phyloP scores from a whole-genome alignment of 2,113 vertebrate species.

The Oreochromis tanganicae region DNA sequence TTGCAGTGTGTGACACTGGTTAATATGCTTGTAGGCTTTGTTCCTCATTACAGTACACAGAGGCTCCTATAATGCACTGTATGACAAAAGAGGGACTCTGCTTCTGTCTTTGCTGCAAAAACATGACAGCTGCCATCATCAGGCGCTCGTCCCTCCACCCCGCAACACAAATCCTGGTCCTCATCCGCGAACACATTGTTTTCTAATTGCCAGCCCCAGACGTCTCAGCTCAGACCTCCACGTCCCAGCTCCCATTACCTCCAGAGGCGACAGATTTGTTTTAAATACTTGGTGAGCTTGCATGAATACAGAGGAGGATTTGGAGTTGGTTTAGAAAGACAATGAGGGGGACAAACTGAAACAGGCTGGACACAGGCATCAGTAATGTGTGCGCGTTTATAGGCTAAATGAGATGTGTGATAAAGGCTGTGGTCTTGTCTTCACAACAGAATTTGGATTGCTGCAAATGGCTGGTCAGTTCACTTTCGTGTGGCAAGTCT shows the following conservation, averaged over 20 bases:
- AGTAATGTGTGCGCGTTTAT: not conserved
- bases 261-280: slow-evolving; percentile 48
- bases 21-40: slow-evolving; percentile 54
- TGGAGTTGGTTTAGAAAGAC: not conserved
- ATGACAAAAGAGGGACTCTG: slow-evolving; percentile 43
- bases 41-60: slow-evolving; percentile 59
- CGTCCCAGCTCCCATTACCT: slow-evolving; percentile 25
- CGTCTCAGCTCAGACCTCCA: slow-evolving; percentile 29
- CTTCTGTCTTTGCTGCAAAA: slow-evolving; percentile 40
- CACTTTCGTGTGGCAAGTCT: not conserved
- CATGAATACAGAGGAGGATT: slow-evolving; percentile 25
- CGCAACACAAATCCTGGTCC: slow-evolving; percentile 12
- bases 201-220: slow-evolving; percentile 54
- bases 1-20: slow-evolving; percentile 24
- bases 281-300: slow-evolving; percentile 32
- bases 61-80: slow-evolving; percentile 39
- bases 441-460: not conserved
- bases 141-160: not conserved
- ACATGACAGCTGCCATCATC: slow-evolving; percentile 59
- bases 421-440: not conserved
- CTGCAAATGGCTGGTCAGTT: not conserved
- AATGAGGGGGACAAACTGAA: slow-evolving; percentile 2
- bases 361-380: not conserved
- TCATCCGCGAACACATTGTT: slow-evolving; percentile 42
- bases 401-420: not conserved